Conservation (phyloP, 1,140 invertebrate species). For the Drosophila aff. region DNA sequence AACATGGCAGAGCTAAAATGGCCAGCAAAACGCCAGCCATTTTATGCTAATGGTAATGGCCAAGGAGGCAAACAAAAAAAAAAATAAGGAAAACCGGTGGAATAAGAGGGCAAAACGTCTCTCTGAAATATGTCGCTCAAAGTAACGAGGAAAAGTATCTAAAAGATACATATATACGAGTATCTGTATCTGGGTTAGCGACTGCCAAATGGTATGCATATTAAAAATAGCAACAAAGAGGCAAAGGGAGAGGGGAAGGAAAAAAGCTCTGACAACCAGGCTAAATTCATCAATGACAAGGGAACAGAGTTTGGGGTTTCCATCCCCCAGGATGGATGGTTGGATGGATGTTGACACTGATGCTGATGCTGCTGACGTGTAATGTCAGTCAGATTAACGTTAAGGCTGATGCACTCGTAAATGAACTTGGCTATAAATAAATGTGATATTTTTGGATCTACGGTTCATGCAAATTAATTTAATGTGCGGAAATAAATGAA, state of each 20-base stretch:
- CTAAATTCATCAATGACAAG: conserved; percentile 74
- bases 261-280: conserved; percentile 36
- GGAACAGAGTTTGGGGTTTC: conserved; percentile 21
- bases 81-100: conserved; percentile 25
- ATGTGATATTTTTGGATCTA: not conserved
- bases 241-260: conserved; percentile 10
- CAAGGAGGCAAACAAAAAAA: conserved; percentile 8
- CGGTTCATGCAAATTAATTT: not conserved
- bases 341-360: conserved; percentile 25
- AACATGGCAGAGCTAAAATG: conserved; percentile 28
- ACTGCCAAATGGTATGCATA: conserved; percentile 66
- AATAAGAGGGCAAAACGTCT: conserved; percentile 33
- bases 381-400: conserved; percentile 28
- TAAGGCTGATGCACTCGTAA: conserved; percentile 20
- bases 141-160: conserved; percentile 56
- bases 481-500: not conserved
- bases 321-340: not conserved
- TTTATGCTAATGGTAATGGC: conserved; percentile 77
- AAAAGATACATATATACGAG: conserved; percentile 40
- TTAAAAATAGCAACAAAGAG: conserved; percentile 64
- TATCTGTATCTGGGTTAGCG: conserved; percentile 45
- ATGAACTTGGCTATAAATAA: conserved; percentile 25
- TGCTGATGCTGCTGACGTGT: conserved; percentile 39
- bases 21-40: conserved; percentile 45
- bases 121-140: conserved; percentile 46